A percentile compares a stretch with the other conserved stretches of the same genome.
Conservation (phyloP, 2,797 vertebrate genomes). For the Erethizon dorsatum region DNA sequence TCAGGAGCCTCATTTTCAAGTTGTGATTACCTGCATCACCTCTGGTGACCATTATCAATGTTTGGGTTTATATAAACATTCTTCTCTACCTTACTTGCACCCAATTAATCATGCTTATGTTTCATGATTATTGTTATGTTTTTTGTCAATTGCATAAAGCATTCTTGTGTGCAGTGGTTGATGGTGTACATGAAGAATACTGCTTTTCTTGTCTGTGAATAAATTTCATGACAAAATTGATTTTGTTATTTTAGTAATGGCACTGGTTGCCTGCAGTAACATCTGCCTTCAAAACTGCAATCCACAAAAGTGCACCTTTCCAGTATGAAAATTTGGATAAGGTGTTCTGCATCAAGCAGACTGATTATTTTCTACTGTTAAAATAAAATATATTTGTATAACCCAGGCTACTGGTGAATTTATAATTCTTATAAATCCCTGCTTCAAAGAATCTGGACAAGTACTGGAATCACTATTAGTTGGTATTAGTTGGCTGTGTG, state of each 20-base stretch:
- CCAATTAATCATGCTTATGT: slow-evolving; percentile 30
- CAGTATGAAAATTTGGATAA: slow-evolving; percentile 52
- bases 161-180: not conserved
- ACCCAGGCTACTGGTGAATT: slow-evolving; percentile 17
- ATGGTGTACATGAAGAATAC: not conserved
- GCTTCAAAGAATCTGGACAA: slow-evolving; percentile 3
- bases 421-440: slow-evolving; percentile 42
- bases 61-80: not conserved
- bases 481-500: slow-evolving; percentile 34
- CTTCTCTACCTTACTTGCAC: slow-evolving; percentile 5
- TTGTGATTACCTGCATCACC: slow-evolving; percentile 62
- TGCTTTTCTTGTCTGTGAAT: slow-evolving; percentile 57
- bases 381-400: slow-evolving; percentile 35
- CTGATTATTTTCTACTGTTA: slow-evolving; percentile 47
- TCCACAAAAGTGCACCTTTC: slow-evolving; percentile 8
- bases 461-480: not conserved
- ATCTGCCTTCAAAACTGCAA: slow-evolving; percentile 63
- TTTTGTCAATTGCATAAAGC: slow-evolving; percentile 47
- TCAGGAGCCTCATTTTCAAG: slow-evolving; percentile 56
- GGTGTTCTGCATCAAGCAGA: not conserved
- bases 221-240: slow-evolving; percentile 60
- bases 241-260: slow-evolving; percentile 69
- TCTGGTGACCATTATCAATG: slow-evolving; percentile 35
- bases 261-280: slow-evolving; percentile 38
- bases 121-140: not conserved